Evolutionary conservation across 2,797 vertebrate species (phyloP), one percentile per base, ranked within the genome.

Genomic region (Cottoperca gobio): DNA sequence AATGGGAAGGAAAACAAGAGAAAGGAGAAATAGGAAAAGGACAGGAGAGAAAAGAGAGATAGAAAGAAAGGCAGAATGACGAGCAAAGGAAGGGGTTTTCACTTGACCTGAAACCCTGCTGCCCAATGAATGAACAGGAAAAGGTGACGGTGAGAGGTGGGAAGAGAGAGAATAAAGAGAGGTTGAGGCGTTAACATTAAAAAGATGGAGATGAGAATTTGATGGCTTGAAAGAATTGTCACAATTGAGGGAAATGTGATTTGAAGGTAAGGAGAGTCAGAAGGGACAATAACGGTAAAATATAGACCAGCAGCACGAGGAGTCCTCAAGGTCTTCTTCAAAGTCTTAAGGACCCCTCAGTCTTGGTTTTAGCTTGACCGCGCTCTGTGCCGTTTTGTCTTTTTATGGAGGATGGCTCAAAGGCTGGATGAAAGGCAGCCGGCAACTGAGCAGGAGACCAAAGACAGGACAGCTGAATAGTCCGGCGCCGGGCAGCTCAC

Each of bases 231-330:
- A 14, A 84, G 46, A 73, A 72, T 42, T 57, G 37, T 35, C 13
- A 73, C 19, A 45, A 35, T 1, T 49, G 37, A 75, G 37, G 24
- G 54, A 70, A 74, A 81, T 52, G 19, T 59, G 45, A 52, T 42
- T 28, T 55, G 43, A 69, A 70, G 73, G 39, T 59, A 72, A 78
- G 49, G 64, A 69, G 40, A 54, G 53, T 35, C 45, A 75, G 17
- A 35, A 37, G 24, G 45, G 23, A 31, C n/a, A 64, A 54, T 46
- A 26, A 48, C 9, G 50, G 8, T 4, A 37, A 53, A 45, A 61
- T 49, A 58, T 13, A 60, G 42, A 66, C 9, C 42, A 23, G 57
- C 11, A 49, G 65, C 9, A 55, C 1, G 1, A 45, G 1, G 63
- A 37, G n/a, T 35, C 55, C 7, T 45, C 5, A 0, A 43, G 24